These are phyloP conservation scores for Apostichopus leukothele DNA, from an alignment of 53 echinoderm and acorn worm genomes.

Conservation along the genomic window DNA sequence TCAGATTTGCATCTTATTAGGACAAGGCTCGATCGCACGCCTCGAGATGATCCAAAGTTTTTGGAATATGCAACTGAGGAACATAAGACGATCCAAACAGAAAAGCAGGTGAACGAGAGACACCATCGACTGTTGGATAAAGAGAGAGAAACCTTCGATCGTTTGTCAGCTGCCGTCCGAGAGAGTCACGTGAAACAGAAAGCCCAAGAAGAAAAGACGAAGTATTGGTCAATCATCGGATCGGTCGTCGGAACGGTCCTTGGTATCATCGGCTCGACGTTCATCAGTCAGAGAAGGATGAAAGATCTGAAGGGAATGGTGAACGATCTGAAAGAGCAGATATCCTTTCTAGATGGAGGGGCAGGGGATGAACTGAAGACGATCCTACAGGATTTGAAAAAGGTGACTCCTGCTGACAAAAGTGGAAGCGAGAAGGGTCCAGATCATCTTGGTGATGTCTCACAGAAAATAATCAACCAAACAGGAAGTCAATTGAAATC, in stretches of 20 bases:
- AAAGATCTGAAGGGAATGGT: constrained; percentile 70
- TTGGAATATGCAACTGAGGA: constrained; percentile 95
- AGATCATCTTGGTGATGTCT: constrained; percentile 6
- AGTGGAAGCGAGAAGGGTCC: no score
- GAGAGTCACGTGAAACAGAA: constrained; percentile 90
- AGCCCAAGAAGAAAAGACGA: constrained; percentile 84
- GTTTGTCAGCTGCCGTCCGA: constrained; percentile 70
- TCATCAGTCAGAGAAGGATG: constrained; percentile 73
- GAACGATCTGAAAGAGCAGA: constrained; percentile 66
- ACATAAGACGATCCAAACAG: constrained; percentile 75
- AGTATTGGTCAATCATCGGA: constrained; percentile 89
- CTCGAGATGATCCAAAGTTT: constrained; percentile 89
- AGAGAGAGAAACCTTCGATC: constrained; percentile 75
- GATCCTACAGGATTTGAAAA: constrained; percentile 51
- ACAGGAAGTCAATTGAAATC: constrained; percentile 59
- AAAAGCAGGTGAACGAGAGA: constrained; percentile 66
- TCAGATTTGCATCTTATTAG: constrained; percentile 71
- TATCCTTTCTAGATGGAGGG: constrained; percentile 20
- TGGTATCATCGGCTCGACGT: constrained; percentile 74
- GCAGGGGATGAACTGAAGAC: background rate
- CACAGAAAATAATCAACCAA: constrained; percentile 42
- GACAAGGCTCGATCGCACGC: constrained; percentile 82
- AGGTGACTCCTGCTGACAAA: constrained; percentile 34
- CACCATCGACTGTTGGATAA: constrained; percentile 49
- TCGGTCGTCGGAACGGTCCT: constrained; percentile 76